phyloP scores from a whole-genome alignment of 2,888 invertebrate species.

The Rotaria socialis region DNA sequence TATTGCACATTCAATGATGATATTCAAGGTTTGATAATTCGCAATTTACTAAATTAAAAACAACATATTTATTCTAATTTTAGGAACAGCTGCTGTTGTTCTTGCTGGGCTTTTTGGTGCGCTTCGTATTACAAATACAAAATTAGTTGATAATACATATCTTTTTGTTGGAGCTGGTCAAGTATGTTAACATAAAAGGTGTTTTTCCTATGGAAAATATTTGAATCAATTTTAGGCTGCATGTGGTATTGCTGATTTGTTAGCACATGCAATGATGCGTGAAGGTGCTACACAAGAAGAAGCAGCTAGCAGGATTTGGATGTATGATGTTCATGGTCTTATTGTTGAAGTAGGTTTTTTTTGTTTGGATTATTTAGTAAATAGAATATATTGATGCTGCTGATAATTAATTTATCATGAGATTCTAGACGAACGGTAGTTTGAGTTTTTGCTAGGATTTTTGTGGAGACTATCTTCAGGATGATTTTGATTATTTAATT shows the following conservation, averaged over 20 bases:
- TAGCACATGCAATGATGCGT: conserved; percentile 43
- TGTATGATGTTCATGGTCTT: conserved; percentile 46
- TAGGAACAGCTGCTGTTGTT: conserved; percentile 76
- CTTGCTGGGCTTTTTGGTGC: conserved; percentile 84
- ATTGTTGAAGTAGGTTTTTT: conserved; percentile 34
- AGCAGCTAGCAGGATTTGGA: conserved; percentile 39
- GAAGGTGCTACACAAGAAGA: conserved; percentile 35
- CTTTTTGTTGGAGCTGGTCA: conserved; percentile 92
- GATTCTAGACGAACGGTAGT: neutral
- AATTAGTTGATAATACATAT: conserved; percentile 76
- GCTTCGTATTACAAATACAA: conserved; percentile 74
- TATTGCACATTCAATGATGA: conserved; percentile 98
- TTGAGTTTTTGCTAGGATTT: neutral
- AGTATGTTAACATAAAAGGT: neutral
- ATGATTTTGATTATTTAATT: neutral
- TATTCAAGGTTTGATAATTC: conserved; percentile 78
- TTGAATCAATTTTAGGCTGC: conserved; percentile 64
- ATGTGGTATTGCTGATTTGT: conserved; percentile 66
- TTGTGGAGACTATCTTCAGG: neutral
- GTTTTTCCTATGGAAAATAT: neutral
- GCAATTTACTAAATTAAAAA: neutral
- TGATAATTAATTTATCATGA: neutral
- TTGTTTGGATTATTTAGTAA: neutral
- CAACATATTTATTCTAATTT: neutral
- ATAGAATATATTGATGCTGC: neutral